phyloP scores from a whole-genome alignment of 2,888 invertebrate species.

The Caenorhabditis sp. region DNA sequence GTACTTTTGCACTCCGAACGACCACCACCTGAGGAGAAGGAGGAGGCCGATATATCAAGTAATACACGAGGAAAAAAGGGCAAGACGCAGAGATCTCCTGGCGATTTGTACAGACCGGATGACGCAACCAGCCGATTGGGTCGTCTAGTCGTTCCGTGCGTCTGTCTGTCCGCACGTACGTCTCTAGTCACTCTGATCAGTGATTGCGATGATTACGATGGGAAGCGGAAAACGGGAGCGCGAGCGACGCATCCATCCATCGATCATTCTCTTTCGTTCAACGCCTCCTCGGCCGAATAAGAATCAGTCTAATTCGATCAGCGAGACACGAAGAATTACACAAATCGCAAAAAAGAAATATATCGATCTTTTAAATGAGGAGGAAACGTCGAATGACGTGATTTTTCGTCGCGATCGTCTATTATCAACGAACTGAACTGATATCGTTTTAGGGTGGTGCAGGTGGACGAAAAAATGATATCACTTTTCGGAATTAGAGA shows the following conservation, averaged over 20 bases:
- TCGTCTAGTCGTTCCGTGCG: constrained; percentile 2
- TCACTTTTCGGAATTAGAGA: constrained; percentile 21
- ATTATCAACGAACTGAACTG: constrained; percentile 45
- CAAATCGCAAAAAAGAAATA: no score
- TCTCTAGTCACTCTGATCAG: constrained; percentile 11
- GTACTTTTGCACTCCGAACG: constrained; percentile 24
- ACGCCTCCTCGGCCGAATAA: no score
- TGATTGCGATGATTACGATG: no score
- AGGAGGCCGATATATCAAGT: constrained; percentile 36
- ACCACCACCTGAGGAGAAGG: neutral
- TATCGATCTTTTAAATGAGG: neutral
- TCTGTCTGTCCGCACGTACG: neutral
- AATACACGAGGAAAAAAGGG: constrained; percentile 2
- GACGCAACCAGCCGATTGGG: constrained; percentile 40
- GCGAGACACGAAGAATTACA: constrained; percentile 7
- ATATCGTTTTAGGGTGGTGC: constrained; percentile 27
- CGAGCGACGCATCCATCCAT: no score
- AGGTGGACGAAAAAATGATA: constrained; percentile 33
- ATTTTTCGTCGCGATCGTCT: neutral
- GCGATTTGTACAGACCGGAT: constrained; percentile 26
- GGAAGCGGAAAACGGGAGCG: neutral
- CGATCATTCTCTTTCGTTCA: no score
- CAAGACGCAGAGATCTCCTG: constrained; percentile 18
- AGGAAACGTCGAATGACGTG: constrained; percentile 10
- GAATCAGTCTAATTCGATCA: neutral